A percentile compares a stretch with the other conserved stretches of the same genome.
phyloP scores from a whole-genome alignment of 2,888 invertebrate species.

The Drosophila niveifrons region DNA sequence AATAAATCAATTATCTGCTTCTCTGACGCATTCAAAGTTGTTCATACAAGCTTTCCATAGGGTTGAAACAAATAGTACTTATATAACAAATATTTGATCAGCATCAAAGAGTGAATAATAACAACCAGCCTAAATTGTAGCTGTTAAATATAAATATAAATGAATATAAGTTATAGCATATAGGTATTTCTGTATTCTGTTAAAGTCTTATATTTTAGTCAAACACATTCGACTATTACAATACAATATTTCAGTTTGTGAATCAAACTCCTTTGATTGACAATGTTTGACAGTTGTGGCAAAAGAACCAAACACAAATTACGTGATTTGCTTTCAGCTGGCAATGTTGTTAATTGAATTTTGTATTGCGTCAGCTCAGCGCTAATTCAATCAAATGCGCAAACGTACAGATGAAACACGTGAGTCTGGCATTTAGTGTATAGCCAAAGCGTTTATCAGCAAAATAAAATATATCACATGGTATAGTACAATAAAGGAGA shows the following conservation, averaged over 20 bases:
- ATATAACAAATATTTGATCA: too few relatives aligned
- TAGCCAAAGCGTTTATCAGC: slow-evolving; percentile 15
- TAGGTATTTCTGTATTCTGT: too few relatives aligned
- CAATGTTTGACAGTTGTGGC: neutral
- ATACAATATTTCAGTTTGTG: too few relatives aligned
- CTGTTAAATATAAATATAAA: too few relatives aligned
- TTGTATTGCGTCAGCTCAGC: slow-evolving; percentile 9
- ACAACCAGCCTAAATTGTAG: too few relatives aligned
- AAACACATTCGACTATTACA: too few relatives aligned
- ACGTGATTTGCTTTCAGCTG: slow-evolving; percentile 5
- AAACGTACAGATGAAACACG: slow-evolving; percentile 1
- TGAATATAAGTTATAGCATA: too few relatives aligned
- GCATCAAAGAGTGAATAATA: too few relatives aligned
- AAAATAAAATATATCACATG: neutral
- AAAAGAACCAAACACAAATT: neutral
- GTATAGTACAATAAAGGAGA: neutral
- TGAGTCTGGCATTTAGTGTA: slow-evolving; percentile 3
- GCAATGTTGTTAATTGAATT: slow-evolving; percentile 23
- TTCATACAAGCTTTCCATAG: too few relatives aligned
- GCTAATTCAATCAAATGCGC: slow-evolving; percentile 38
- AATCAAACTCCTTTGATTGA: too few relatives aligned
- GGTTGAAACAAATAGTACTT: too few relatives aligned
- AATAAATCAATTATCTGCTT: neutral
- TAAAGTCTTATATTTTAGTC: too few relatives aligned
- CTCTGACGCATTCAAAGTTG: neutral